Base-by-base conservation (phyloP, 2,888 invertebrate species). In the Mellilla xanthometata region DNA sequence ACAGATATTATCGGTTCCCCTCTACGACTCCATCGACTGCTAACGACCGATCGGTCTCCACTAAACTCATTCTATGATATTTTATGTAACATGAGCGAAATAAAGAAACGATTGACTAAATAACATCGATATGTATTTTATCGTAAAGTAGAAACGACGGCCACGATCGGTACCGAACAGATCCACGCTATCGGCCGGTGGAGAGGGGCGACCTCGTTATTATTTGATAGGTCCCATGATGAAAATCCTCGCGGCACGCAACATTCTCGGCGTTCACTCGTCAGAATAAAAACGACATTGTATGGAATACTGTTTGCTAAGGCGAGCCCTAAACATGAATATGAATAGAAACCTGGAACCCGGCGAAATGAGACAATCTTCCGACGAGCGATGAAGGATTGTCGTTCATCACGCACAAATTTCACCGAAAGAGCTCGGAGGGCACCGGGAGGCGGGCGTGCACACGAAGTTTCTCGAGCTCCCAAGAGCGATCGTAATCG, bases 211-310 rank as follows among this genome's bases (percentile, higher is more conserved):
- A 76, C 81, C 81, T 85, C 76, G 70, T 82, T 86, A 85, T 85
- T 86, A 80, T 87, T 86, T 83, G 81, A 85, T 85, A 81, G 82
- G 78, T 78, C 78, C 76, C 73, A 76, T 83, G 84, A 87, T 83
- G 78, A 78, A 85, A 85, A 80, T 81, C 78, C 78, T 72, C 76
- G 72, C 62, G 76, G 70, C 87, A 88, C 86, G 86, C 86, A 87
- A 88, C 78, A 76, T 77, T 77, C 77, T 75, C 76, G 76, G 80
- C 79, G 76, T 81, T 84, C 75, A 79, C 82, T 84, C 73, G 75
- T 84, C 77, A 79, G 69, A 77, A 85, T 77, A 81, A 82, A 84
- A 85, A 83, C 78, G 71, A 78, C 72, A 78, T 77, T 76, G 76
- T 83, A 73, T 77, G 79, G 71, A 65, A 77, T 78, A 78, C 72